Evolutionary conservation across 1,140 invertebrate genomes (phyloP).

Genomic region (Tachypleus tridentatus): DNA sequence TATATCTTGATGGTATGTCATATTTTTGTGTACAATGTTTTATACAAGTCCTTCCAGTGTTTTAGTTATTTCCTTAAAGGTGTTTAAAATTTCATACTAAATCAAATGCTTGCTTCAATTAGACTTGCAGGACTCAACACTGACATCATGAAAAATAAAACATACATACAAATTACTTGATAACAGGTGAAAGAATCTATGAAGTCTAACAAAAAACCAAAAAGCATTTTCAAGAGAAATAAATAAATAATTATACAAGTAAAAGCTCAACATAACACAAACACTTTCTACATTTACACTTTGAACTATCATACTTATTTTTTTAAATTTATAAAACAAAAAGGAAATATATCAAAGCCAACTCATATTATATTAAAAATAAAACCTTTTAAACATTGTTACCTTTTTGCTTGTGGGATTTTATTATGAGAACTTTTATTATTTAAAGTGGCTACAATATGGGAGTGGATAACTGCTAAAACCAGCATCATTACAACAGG

Average conservation of each 20-base stretch:
- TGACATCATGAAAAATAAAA: too few species aligned
- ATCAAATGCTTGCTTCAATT: too few species aligned
- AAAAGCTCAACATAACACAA: not conserved
- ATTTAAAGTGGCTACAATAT: slow-evolving; percentile 50
- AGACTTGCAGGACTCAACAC: too few species aligned
- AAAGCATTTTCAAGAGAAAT: not conserved
- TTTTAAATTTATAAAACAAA: not conserved
- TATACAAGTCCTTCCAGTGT: too few species aligned
- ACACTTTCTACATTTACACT: not conserved
- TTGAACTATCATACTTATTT: not conserved
- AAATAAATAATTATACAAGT: not conserved
- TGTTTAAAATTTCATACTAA: too few species aligned
- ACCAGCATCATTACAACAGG: slow-evolving; percentile 66
- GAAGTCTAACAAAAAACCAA: too few species aligned
- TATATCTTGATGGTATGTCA: not conserved
- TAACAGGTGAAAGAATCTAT: too few species aligned
- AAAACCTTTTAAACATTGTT: not conserved
- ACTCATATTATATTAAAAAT: too few species aligned
- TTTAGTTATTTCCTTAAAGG: too few species aligned
- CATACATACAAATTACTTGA: too few species aligned
- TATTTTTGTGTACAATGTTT: not conserved
- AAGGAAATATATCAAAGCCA: not conserved
- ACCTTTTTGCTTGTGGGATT: slow-evolving; percentile 14
- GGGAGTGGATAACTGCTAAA: slow-evolving; percentile 75
- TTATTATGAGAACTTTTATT: slow-evolving; percentile 12